phyloP scores from a whole-genome alignment of 2,888 invertebrate genomes.

The Pseudococcus longispinus region DNA sequence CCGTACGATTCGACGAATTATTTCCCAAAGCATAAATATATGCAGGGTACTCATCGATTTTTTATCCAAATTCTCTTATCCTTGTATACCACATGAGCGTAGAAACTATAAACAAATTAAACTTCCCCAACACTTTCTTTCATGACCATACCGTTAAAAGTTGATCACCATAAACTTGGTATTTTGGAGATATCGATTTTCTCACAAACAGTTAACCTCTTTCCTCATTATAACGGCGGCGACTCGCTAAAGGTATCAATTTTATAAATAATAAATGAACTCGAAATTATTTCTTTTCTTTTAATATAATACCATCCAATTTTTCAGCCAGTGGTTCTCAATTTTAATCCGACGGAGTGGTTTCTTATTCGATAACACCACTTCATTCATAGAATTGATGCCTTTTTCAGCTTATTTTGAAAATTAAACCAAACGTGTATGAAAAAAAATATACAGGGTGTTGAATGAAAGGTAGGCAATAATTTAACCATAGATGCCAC shows the following conservation, averaged over 20 bases:
- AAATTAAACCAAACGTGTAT: too few species aligned
- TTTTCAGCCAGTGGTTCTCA: background rate
- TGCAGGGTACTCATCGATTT: background rate
- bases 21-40: background rate
- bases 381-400: too few species aligned
- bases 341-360: too few species aligned
- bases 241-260: constrained; percentile 22
- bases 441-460: too few species aligned
- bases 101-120: background rate
- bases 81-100: background rate
- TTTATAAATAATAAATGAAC: constrained; percentile 31
- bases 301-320: constrained; percentile 5
- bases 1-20: background rate
- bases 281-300: constrained; percentile 34
- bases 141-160: background rate
- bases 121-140: background rate
- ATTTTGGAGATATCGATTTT: background rate
- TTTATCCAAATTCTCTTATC: background rate
- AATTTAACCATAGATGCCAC: too few species aligned
- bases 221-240: constrained; percentile 2
- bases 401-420: too few species aligned
- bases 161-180: background rate
- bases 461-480: too few species aligned
- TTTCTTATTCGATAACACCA: too few species aligned
- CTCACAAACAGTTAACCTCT: constrained; percentile 1